Percentiles rank a stretch among this genome's conserved stretches.
These are phyloP conservation scores for Philereme vetulata DNA, from an alignment of 2,888 invertebrate genomes.

Conservation along the genomic window DNA sequence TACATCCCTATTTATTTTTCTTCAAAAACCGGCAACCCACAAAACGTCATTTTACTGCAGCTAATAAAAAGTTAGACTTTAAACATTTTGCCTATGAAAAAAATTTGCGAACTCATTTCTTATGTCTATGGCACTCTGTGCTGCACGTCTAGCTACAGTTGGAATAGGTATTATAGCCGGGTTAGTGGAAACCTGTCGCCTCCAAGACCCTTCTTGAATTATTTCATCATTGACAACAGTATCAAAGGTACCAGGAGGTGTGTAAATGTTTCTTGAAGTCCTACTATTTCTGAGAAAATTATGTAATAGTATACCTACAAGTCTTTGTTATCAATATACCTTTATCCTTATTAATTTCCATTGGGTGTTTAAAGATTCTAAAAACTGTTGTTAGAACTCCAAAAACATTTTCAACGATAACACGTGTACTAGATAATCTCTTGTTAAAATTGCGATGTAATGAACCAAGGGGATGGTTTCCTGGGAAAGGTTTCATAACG, in stretches of 20 bases:
- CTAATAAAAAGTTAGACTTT: no score
- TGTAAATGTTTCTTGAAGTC: constrained; percentile 16
- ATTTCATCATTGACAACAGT: constrained; percentile 9
- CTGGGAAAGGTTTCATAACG: constrained; percentile 30
- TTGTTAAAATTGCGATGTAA: constrained; percentile 24
- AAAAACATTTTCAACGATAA: constrained; percentile 23
- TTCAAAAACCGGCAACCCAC: no score
- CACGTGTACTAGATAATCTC: constrained; percentile 24
- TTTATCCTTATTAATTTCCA: constrained; percentile 12
- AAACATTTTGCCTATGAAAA: constrained; percentile 1
- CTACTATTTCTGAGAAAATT: constrained; percentile 16
- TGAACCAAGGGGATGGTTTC: constrained; percentile 21
- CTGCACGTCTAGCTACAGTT: constrained; percentile 5
- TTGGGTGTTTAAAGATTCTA: constrained; percentile 10
- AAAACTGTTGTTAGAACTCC: constrained; percentile 14
- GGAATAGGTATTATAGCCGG: constrained; percentile 9
- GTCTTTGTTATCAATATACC: constrained; percentile 10
- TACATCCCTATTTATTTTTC: no score
- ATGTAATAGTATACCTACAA: constrained; percentile 15
- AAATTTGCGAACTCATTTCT: constrained; percentile 1
- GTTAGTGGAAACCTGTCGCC: constrained; percentile 3
- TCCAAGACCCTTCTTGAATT: constrained; percentile 4
- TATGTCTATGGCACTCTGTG: constrained; percentile 1
- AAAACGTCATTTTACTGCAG: no score
- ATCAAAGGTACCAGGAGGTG: constrained; percentile 23